Base-by-base conservation (phyloP, 2,113 vertebrate genomes). In the Pollachius pollachius region DNA sequence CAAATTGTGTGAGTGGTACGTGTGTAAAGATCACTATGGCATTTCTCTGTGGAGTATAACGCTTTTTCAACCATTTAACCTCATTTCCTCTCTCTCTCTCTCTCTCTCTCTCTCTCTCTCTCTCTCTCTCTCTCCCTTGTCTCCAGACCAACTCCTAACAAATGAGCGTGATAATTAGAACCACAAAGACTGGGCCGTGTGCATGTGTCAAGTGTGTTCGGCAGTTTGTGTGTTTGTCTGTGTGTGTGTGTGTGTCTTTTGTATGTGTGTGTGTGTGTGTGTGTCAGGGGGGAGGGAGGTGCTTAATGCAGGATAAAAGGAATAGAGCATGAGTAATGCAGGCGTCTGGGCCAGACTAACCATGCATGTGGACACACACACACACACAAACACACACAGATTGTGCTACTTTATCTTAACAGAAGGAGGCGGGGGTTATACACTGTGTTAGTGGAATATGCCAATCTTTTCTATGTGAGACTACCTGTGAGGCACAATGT, bases 141-240 rank as follows among this genome's bases (percentile, higher is more conserved):
- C 69, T 79, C 68, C 78, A 76, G 72, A 75, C 77, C 65, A 19
- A 60, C 85, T 82, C 76, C 74, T 77, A 84, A 86, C 67, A 85
- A 87, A 87, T 82, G 77, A 81, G 61, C 56, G 4, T 19, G 73
- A 84, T 90, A 88, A 92, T 90, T 84, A 83, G 52, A 88, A 84
- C 78, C 85, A 82, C 80, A 87, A 79, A 87, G 79, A 67, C 52
- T 17, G 9, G 41, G 41, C 8, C 12, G 41, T 48, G 41, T 12
- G 41, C 12, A 13, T 48, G 41, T 48, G 41, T 48, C 30, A 34
- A 34, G 41, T 48, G 41, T 48, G 12, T 48, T 13, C 11, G 41
- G 8, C 9, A 1, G 41, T 48, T 9, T 48, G 41, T 48, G 41
- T 48, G 41, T 48, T 34, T 48, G 41, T 48, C 8, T 48, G 41